phyloP scores from a whole-genome alignment of 2,888 invertebrate genomes.

The Cryptus armator region DNA sequence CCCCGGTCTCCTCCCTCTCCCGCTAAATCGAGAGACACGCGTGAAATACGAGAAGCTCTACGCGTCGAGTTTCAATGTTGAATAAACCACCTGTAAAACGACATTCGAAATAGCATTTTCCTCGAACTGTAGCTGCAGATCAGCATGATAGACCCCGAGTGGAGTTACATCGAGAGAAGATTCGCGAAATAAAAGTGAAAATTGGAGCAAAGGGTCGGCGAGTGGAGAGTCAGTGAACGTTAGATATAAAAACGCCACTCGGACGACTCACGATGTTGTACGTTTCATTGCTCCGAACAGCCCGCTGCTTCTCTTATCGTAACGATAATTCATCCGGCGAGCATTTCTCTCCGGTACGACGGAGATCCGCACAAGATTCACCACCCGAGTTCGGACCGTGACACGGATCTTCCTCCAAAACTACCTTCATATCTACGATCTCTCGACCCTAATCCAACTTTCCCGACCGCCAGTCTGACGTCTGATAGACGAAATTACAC shows the following conservation, averaged over 20 bases:
- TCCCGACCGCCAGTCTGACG: neutral
- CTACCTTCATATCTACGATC: slow-evolving; percentile 9
- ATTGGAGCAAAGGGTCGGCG: neutral
- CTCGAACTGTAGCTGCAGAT: neutral
- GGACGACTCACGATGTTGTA: neutral
- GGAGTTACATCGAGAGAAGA: neutral
- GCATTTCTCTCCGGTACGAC: slow-evolving; percentile 6
- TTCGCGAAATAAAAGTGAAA: neutral
- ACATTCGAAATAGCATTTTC: neutral
- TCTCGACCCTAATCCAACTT: slow-evolving; percentile 20
- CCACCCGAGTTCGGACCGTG: neutral
- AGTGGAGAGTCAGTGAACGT: neutral
- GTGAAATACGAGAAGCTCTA: neutral
- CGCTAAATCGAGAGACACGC: neutral
- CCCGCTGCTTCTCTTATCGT: neutral
- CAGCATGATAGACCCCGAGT: neutral
- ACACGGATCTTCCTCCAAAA: neutral
- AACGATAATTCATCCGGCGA: slow-evolving; percentile 22
- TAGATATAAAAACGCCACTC: neutral
- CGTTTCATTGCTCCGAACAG: neutral
- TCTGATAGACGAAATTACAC: slow-evolving; percentile 1
- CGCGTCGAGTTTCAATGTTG: neutral
- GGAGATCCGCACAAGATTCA: neutral
- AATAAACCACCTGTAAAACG: slow-evolving; percentile 20
- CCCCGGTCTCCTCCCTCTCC: neutral